Conservation (phyloP, 1,140 invertebrate genomes). For the Trichonephila clavata region DNA sequence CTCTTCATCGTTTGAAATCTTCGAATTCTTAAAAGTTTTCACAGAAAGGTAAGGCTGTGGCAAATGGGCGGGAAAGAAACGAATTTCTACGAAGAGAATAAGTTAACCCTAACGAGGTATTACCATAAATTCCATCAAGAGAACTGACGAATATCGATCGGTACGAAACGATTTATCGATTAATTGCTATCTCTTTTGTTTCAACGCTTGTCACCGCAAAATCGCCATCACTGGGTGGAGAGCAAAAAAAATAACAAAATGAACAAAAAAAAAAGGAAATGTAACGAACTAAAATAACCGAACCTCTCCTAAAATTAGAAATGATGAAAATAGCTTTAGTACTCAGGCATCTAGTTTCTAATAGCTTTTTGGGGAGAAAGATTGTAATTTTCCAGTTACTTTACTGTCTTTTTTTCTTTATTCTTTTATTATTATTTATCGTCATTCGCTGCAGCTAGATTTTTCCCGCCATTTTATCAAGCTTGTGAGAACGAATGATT, state of each 20-base stretch:
- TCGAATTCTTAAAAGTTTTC: neutral
- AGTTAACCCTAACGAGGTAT: conserved; percentile 30
- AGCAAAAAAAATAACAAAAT: neutral
- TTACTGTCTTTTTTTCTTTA: neutral
- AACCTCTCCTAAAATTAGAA: conserved; percentile 31
- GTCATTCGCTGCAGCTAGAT: neutral
- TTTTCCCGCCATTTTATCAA: neutral
- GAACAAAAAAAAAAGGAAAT: neutral
- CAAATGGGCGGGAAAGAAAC: neutral
- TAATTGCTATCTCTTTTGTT: conserved; percentile 53
- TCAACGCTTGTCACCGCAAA: conserved; percentile 42
- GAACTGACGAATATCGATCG: conserved; percentile 35
- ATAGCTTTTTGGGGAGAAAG: conserved; percentile 23
- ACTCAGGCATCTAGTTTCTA: neutral
- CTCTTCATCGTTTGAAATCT: neutral
- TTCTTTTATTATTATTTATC: conserved; percentile 25
- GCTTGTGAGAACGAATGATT: neutral
- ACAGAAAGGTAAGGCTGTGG: neutral
- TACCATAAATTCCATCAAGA: conserved; percentile 51
- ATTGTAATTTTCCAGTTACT: conserved; percentile 38
- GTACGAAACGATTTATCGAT: conserved; percentile 18
- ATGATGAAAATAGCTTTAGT: conserved; percentile 31
- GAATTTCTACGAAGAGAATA: neutral
- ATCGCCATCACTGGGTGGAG: neutral
- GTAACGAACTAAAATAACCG: neutral